Base-by-base conservation (phyloP, 2,888 invertebrate species). In the Rhogogaster chlorosoma region DNA sequence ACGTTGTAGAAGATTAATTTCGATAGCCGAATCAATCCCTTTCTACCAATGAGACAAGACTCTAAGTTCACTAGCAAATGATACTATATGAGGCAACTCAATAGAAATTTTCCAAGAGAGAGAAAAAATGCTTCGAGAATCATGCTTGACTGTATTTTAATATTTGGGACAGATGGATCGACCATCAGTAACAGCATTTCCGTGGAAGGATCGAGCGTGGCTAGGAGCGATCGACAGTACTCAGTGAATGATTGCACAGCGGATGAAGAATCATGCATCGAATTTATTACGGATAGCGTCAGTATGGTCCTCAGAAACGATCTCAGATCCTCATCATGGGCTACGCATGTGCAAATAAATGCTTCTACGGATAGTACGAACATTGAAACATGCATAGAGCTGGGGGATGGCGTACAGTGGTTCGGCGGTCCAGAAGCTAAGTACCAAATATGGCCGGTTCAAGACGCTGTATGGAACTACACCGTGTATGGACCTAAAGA, bases 351-450 rank as follows among this genome's bases (percentile, higher is more conserved):
- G 32, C 18, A 10, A 15, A 6, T 53, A 10, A 77, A 77, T 9
- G 1, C 29, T 9, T n/a, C 29, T 53, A 0, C 2, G 29, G 77
- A 49, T 32, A 32, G 18, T 53, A 10, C 3, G 0, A 1, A 6
- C 9, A 5, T 77, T 53, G 77, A 53, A 2, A 91, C 92, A 85
- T 93, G 93, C 85, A 88, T 88, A 26, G 73, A 88, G 2, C 78
- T 92, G n/a, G 83, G 70, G 0, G 88, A 90, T 0, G 84, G 88
- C 36, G 87, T 88, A 0, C 94, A 96, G 88, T 97, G 97, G 97
- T 97, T 94, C 89, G 96, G 96, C 1, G 96, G 96, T 0, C 95
- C 96, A 0, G 95, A 96, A 90, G 94, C 94, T 70, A 94, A 94
- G 67, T 88, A 94, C 71, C 96, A 96, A 87, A 94, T 94, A 87